These are phyloP conservation scores for Monoplex corrugatus DNA, from an alignment of 2,888 invertebrate species.

Conservation along the genomic window DNA sequence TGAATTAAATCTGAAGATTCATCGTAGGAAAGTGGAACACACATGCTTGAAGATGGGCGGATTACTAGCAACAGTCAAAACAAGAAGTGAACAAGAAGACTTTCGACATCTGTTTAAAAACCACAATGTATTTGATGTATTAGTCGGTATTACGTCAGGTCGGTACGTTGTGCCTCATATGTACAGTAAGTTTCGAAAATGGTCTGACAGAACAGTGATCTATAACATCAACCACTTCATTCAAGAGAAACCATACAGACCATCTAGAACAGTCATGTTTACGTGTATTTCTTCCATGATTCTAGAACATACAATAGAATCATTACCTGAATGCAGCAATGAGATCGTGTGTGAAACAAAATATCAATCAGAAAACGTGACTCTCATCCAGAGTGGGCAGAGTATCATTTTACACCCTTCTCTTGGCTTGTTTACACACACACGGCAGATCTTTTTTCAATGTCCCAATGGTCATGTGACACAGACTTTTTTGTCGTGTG, in stretches of 20 bases:
- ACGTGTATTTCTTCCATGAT: not conserved
- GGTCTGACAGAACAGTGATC: not conserved
- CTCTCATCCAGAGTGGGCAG: too few relatives aligned
- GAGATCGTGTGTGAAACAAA: not conserved
- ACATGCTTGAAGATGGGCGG: not conserved
- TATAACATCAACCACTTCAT: not conserved
- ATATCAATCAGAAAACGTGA: not conserved
- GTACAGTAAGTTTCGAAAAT: constrained; percentile 1
- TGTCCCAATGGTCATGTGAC: not conserved
- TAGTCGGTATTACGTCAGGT: not conserved
- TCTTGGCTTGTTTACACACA: not conserved
- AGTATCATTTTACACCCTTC: too few relatives aligned
- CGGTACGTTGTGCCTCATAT: not conserved
- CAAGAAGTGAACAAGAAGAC: not conserved
- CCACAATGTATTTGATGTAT: not conserved
- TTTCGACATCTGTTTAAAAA: not conserved
- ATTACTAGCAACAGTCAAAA: not conserved
- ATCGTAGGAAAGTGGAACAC: not conserved
- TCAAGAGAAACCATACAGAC: not conserved
- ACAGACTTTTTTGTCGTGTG: not conserved
- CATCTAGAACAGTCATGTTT: not conserved
- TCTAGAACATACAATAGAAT: not conserved
- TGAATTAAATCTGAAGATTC: not conserved
- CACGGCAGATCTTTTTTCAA: not conserved
- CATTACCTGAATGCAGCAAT: not conserved